Conservation (phyloP, 37 sponge, comb jelly and placozoan genomes). For the Bolinopsis microptera region DNA sequence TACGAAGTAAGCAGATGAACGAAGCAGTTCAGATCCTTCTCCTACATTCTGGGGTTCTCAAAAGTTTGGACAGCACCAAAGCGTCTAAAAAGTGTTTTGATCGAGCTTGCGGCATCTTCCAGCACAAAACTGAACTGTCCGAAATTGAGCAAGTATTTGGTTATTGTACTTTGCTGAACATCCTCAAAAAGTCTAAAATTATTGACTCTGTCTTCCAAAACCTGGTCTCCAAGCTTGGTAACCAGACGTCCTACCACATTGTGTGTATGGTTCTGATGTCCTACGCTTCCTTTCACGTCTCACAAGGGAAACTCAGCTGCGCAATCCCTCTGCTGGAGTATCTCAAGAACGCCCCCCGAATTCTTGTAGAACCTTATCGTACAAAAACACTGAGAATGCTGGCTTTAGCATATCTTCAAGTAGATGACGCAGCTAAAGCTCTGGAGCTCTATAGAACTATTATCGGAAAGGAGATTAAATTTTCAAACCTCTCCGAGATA, state of each 20-base stretch:
- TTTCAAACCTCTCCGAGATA: not conserved
- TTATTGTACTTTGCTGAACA: constrained; percentile 12
- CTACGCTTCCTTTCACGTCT: constrained; percentile 20
- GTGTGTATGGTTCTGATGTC: constrained; percentile 36
- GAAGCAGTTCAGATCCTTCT: constrained; percentile 49
- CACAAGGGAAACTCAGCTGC: not conserved
- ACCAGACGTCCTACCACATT: not conserved
- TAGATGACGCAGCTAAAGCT: not conserved
- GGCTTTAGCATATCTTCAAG: not conserved
- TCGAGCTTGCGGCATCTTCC: not conserved
- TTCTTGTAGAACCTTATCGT: not conserved
- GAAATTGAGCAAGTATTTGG: constrained; percentile 42
- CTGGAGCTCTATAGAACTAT: not conserved
- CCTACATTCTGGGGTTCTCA: constrained; percentile 23
- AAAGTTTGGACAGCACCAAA: not conserved
- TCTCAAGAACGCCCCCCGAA: not conserved
- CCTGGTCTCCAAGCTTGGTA: constrained; percentile 12
- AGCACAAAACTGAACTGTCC: constrained; percentile 3
- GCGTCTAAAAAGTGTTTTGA: not conserved
- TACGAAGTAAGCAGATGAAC: not conserved
- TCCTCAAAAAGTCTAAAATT: not conserved
- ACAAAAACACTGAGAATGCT: not conserved
- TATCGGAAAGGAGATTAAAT: not conserved
- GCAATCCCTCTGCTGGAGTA: not conserved
- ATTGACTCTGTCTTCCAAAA: constrained; percentile 17